phyloP scores from a whole-genome alignment of 1,140 invertebrate species.

The Ceratoteleas bidentatus region DNA sequence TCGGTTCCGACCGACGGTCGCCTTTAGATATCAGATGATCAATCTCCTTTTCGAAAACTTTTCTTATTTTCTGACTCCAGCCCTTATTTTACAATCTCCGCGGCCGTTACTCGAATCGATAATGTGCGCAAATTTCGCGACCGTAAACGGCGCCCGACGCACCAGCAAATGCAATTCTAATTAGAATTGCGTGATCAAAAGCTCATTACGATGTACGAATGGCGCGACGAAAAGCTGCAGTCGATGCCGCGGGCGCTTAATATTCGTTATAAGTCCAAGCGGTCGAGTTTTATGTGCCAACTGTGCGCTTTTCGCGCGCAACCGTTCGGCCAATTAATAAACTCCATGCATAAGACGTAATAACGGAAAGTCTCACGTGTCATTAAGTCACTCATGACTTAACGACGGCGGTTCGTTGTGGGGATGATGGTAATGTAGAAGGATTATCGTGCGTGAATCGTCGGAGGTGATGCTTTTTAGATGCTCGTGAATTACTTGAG shows the following conservation, averaged over 20 bases:
- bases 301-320: neutral
- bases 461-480: neutral
- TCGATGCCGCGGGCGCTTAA: neutral
- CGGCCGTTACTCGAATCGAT: too few relatives aligned
- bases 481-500: neutral
- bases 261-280: neutral
- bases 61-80: conserved; percentile 12
- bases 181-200: neutral
- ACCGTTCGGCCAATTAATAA: conserved; percentile 20
- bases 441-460: neutral
- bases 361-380: neutral
- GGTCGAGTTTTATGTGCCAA: conserved; percentile 20
- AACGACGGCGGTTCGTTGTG: neutral
- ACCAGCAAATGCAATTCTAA: neutral
- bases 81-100: too few relatives aligned
- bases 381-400: neutral
- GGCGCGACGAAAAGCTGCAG: neutral
- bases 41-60: conserved; percentile 11
- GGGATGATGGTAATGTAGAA: neutral
- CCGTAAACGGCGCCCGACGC: too few relatives aligned
- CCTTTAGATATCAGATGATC: conserved; percentile 17
- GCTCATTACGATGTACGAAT: conserved; percentile 2
- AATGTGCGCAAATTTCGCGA: too few relatives aligned
- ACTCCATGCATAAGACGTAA: neutral
- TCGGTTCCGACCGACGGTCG: conserved; percentile 3